These are phyloP conservation scores for Gastrophryne carolinensis DNA, from an alignment of 2,797 vertebrate genomes.

Conservation along the genomic window DNA sequence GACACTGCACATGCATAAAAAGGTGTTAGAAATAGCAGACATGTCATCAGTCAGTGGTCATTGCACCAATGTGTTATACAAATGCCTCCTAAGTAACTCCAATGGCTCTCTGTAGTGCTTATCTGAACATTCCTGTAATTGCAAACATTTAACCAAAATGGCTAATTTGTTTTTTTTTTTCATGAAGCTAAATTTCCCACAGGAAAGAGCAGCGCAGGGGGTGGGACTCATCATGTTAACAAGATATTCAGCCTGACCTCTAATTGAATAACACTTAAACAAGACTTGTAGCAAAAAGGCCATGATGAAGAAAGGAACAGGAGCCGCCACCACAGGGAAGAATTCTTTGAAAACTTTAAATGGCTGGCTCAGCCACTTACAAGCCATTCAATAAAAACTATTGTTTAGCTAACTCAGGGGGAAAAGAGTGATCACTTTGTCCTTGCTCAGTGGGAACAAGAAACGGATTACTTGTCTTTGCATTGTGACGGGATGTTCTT, in stretches of 20 bases:
- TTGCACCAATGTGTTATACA: too few species aligned
- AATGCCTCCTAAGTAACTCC: too few species aligned
- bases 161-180: neutral
- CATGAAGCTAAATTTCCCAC: slow-evolving; percentile 57
- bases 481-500: slow-evolving; percentile 55
- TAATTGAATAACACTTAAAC: slow-evolving; percentile 61
- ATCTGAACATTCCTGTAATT: neutral
- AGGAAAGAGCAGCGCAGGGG: slow-evolving; percentile 64
- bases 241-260: slow-evolving; percentile 55
- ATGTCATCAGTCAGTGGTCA: too few species aligned
- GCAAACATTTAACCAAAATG: neutral
- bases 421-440: slow-evolving; percentile 43
- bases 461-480: slow-evolving; percentile 59
- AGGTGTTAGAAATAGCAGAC: too few species aligned
- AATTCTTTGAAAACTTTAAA: slow-evolving; percentile 44
- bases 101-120: neutral
- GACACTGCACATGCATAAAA: too few species aligned
- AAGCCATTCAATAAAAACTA: slow-evolving; percentile 53
- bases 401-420: slow-evolving; percentile 48
- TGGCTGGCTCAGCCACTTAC: slow-evolving; percentile 40
- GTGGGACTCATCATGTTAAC: slow-evolving; percentile 55
- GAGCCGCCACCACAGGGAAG: slow-evolving; percentile 53
- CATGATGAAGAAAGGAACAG: slow-evolving; percentile 49
- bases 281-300: slow-evolving; percentile 59
- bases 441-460: slow-evolving; percentile 52